Evolutionary conservation across 2,888 invertebrate species (phyloP), one percentile per base, ranked within the genome.

Genomic region (Bembecia ichneumoniformis): DNA sequence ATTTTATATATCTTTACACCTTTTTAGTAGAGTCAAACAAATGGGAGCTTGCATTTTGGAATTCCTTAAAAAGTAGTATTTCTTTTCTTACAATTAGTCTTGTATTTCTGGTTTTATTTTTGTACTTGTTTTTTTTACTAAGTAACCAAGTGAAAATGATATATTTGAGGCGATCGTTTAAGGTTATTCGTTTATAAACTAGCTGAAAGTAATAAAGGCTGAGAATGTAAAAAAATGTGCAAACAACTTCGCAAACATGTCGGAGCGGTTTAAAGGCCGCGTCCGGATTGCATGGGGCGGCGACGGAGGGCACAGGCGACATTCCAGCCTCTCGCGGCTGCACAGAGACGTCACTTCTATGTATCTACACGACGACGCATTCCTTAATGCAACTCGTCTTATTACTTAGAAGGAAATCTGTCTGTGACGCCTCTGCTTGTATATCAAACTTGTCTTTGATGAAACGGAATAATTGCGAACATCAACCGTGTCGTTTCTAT

Each of bases 171-270:
- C 9, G 28, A 28, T 28, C 9, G 28, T 28, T 58, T 58, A 55
- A 53, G 56, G 59, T 57, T 57, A 28, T 28, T 28, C 28, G 9
- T 28, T 28, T 28, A 28, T 28, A 40, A 40, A 9, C 40, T 40
- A 40, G 14, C 14, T 40, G 40, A 68, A 74, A 70, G 76, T 78
- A 82, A 80, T 82, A 81, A 79, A 81, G 74, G 74, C 69, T 71
- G 75, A 74, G 81, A 84, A 83, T 81, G 82, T 82, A 83, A 86
- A 81, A 86, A 86, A 87, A 86, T 83, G 86, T 84, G 83, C 84
- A 82, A 87, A 83, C 84, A 82, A 83, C 78, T 84, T 74, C 68
- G 82, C 81, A 81, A 87, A 86, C 87, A 86, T 80, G 86, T 86
- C 72, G 79, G 82, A 77, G 84, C 80, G 80, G 87, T 84, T 84